Percentiles rank a stretch among this genome's conserved stretches.
phyloP scores from a whole-genome alignment of 92 coral and sea anemone species.

The Phymanthus crucifer region DNA sequence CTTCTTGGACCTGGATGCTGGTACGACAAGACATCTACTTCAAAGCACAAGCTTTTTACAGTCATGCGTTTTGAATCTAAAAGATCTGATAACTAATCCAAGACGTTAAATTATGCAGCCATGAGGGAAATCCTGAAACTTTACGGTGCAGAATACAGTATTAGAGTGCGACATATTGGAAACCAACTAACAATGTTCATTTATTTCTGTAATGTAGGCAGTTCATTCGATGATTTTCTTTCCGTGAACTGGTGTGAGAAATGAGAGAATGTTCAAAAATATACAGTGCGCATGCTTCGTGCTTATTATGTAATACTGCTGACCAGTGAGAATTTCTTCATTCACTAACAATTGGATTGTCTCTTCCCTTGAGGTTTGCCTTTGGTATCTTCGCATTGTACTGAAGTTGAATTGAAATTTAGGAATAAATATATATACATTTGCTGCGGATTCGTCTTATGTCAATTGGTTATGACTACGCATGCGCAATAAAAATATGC shows the following conservation, averaged over 20 bases:
- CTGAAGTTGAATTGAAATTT: constrained; percentile 8
- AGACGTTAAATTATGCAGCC: no score
- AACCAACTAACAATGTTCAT: neutral
- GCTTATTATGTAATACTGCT: neutral
- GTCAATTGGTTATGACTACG: neutral
- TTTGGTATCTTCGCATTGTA: constrained; percentile 3
- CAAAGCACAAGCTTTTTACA: no score
- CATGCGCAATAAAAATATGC: neutral
- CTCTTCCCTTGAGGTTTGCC: constrained; percentile 8
- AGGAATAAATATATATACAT: neutral
- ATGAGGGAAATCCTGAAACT: no score
- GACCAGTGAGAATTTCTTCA: neutral
- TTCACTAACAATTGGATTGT: constrained; percentile 31
- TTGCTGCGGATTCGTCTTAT: neutral
- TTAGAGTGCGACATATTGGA: neutral
- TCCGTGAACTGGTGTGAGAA: constrained; percentile 3
- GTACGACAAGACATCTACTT: no score
- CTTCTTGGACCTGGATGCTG: no score
- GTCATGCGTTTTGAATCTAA: no score
- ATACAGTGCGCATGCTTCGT: neutral
- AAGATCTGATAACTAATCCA: no score
- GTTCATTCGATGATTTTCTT: neutral
- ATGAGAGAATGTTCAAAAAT: neutral
- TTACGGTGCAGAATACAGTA: neutral
- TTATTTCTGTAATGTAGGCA: neutral